phyloP scores from a whole-genome alignment of 2,113 vertebrate species.

The Odocoileus virginianus region DNA sequence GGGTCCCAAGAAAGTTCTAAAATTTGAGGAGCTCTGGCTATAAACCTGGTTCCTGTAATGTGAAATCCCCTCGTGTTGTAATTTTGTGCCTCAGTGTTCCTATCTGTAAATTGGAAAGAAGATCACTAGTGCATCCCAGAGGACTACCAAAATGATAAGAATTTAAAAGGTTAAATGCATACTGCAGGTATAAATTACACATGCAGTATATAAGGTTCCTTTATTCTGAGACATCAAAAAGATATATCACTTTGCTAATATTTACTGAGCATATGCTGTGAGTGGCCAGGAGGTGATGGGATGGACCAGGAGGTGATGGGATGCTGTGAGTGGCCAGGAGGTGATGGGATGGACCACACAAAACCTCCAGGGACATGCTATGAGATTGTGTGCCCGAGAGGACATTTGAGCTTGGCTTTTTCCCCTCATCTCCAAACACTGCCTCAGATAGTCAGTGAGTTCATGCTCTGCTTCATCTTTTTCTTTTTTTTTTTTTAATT shows the following conservation, averaged over 20 bases:
- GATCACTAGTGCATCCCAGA: not conserved
- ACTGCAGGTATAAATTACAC: not conserved
- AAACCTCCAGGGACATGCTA: not conserved
- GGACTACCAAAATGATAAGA: not conserved
- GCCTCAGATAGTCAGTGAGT: not conserved
- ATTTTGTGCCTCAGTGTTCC: not conserved
- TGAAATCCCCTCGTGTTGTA: not conserved
- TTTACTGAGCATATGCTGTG: not conserved
- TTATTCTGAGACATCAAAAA: not conserved
- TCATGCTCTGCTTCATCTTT: not conserved
- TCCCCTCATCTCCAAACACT: not conserved
- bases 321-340: not conserved
- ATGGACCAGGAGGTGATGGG: not conserved
- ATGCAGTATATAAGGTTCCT: not conserved
- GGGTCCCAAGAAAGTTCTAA: not conserved
- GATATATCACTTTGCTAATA: not conserved
- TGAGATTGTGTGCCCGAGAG: not conserved
- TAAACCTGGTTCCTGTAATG: not conserved
- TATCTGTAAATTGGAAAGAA: not conserved
- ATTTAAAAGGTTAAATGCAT: not conserved
- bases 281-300: not conserved
- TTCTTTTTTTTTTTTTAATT: not conserved
- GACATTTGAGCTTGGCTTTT: not conserved
- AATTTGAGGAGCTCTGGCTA: not conserved
- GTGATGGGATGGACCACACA: not conserved